phyloP scores from a whole-genome alignment of 2,113 vertebrate genomes.

The Eurystomus gularis region DNA sequence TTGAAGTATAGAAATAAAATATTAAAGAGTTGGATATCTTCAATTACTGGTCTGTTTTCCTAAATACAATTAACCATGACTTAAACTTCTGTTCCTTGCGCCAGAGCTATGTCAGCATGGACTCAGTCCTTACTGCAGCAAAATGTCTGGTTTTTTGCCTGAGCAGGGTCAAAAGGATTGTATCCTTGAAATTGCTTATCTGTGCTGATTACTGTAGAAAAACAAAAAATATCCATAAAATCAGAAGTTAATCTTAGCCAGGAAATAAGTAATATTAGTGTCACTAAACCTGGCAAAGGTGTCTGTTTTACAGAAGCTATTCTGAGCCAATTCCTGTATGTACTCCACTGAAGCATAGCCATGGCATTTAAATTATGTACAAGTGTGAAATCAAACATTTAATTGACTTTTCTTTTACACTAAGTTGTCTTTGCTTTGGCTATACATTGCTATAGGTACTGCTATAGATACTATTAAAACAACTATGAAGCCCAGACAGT shows the following conservation, averaged over 20 bases:
- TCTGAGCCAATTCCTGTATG: slow-evolving; percentile 22
- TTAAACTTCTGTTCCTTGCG: background rate
- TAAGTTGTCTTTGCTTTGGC: slow-evolving; percentile 12
- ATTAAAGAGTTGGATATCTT: background rate
- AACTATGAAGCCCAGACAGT: background rate
- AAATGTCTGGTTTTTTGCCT: background rate
- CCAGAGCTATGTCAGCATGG: background rate
- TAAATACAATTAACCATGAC: background rate
- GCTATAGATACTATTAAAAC: background rate
- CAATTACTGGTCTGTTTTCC: slow-evolving; percentile 26
- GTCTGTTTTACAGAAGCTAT: slow-evolving; percentile 4
- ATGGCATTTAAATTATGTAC: slow-evolving; percentile 20
- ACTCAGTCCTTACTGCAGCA: background rate
- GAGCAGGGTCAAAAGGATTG: background rate
- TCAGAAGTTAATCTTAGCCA: slow-evolving; percentile 31
- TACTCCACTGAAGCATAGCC: background rate
- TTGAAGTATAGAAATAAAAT: slow-evolving; percentile 32
- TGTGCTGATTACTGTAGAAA: slow-evolving; percentile 14
- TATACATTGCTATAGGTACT: background rate
- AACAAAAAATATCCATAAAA: slow-evolving; percentile 36
- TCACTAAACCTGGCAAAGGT: slow-evolving; percentile 46
- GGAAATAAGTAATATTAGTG: slow-evolving; percentile 40
- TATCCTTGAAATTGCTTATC: slow-evolving; percentile 30
- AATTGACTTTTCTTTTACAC: slow-evolving; percentile 10
- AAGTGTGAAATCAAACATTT: slow-evolving; percentile 52